Percentiles rank a stretch among this genome's conserved stretches.
These are phyloP conservation scores for Heteromyza rotundicornis DNA, from an alignment of 2,888 invertebrate species.

Conservation along the genomic window DNA sequence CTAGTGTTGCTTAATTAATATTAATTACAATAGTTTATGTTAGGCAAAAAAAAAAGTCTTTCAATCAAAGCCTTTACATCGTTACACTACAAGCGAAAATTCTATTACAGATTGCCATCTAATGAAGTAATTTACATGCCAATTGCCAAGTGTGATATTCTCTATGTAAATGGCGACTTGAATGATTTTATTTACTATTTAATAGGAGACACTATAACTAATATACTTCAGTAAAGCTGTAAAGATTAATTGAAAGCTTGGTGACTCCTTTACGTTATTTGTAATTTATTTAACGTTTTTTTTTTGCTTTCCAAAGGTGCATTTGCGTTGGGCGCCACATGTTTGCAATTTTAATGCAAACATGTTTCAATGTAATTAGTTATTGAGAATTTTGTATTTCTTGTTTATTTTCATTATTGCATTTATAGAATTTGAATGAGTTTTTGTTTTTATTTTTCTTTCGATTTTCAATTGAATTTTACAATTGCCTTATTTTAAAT, in stretches of 20 bases:
- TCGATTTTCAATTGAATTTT: not conserved
- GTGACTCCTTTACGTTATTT: too few species aligned
- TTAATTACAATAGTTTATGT: not conserved
- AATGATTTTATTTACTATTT: too few species aligned
- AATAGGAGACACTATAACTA: too few species aligned
- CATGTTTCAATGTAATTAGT: not conserved
- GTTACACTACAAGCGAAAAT: too few species aligned
- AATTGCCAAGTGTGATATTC: not conserved
- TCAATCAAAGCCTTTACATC: too few species aligned
- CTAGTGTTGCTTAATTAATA: not conserved
- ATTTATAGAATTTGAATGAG: not conserved
- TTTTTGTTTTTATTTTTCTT: slow-evolving; percentile 1
- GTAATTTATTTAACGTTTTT: too few species aligned
- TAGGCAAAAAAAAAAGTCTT: not conserved
- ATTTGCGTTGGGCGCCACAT: not conserved
- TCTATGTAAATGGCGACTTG: too few species aligned
- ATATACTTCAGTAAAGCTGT: too few species aligned
- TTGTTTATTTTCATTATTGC: not conserved
- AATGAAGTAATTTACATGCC: slow-evolving; percentile 1
- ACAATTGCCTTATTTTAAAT: not conserved
- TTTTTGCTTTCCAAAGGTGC: too few species aligned
- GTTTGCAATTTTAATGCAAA: not conserved
- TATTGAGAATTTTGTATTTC: not conserved
- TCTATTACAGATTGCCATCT: not conserved
- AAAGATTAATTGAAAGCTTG: too few species aligned